Evolutionary conservation across 2,113 vertebrate genomes (phyloP), one percentile per base, ranked within the genome.

Genomic region (Cervus canadensis): DNA sequence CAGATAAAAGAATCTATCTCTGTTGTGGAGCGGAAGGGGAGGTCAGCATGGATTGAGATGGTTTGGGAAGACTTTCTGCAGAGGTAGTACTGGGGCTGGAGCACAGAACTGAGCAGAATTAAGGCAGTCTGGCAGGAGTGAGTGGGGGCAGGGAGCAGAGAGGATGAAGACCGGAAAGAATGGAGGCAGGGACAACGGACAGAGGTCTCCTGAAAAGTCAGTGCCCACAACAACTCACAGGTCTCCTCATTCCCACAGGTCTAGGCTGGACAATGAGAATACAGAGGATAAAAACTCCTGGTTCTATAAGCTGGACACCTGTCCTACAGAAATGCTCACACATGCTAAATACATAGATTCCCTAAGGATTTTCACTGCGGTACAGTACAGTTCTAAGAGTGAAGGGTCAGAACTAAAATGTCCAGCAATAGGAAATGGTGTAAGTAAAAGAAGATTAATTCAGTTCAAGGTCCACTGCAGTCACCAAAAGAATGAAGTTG

Each of bases 261-360:
- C 15, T 33, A 83, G 52, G 14, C 78, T 4, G 26, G 43, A 59
- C 40, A 56, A 17, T 14, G 48, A 89, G 56, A 48, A 54, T 13
- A 82, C 23, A 54, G 13, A 36, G 81, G 33, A 83, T 25, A 36
- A 56, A 26, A 13, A 64, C 56, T 64, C 43, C 36, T n/a, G 33
- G 50, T 45, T 78, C 36, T 76, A 13, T 33, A 45, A 23, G 26
- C 45, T n/a, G 23, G 23, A 33, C 43, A 17, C 28, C n/a, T 26
- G 16, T 19, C 52, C 81, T 16, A 78, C 64, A 83, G 64, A 79
- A 84, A 59, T 14, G 17, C 28, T 81, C 82, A 25, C 40, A 7
- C 3, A 4, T 0, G 2, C 15, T 25, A 5, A 52, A 13, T 4
- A 79, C 12, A 6, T 21, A 17, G 7, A 14, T 15, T 14, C 54